These are phyloP conservation scores for Spodoptera picta DNA, from an alignment of 2,888 invertebrate species.

Conservation along the genomic window DNA sequence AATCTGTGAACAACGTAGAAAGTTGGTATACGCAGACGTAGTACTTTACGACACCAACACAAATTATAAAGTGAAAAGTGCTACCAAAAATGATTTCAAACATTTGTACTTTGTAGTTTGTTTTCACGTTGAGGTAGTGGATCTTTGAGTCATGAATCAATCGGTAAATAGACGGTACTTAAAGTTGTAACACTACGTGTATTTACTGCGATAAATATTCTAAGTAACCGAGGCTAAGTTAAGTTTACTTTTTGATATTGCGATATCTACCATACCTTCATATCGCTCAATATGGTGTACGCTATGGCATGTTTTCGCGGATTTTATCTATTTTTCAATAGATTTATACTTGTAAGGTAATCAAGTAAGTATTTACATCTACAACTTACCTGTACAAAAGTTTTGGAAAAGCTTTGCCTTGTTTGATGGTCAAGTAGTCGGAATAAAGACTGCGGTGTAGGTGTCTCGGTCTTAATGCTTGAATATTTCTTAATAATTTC, in stretches of 20 bases:
- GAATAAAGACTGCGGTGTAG: too few relatives aligned
- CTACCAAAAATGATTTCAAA: slow-evolving; percentile 28
- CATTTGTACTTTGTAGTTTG: slow-evolving; percentile 45
- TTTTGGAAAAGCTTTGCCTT: slow-evolving; percentile 13
- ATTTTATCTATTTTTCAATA: slow-evolving; percentile 54
- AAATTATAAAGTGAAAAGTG: slow-evolving; percentile 33
- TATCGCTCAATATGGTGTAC: slow-evolving; percentile 54
- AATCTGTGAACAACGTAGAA: neutral
- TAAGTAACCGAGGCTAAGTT: slow-evolving; percentile 73
- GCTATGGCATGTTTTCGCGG: slow-evolving; percentile 56
- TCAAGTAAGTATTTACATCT: slow-evolving; percentile 20
- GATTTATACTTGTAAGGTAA: slow-evolving; percentile 46
- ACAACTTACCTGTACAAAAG: slow-evolving; percentile 21
- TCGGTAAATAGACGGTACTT: slow-evolving; percentile 55
- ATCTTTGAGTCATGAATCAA: slow-evolving; percentile 59
- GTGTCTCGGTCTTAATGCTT: too few relatives aligned
- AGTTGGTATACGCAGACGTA: neutral
- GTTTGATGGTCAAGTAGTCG: too few relatives aligned
- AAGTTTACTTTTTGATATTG: slow-evolving; percentile 80
- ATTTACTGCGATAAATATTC: slow-evolving; percentile 67
- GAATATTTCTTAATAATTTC: too few relatives aligned
- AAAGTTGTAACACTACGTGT: slow-evolving; percentile 52
- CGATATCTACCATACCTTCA: slow-evolving; percentile 53
- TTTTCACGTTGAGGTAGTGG: slow-evolving; percentile 42
- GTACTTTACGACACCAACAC: slow-evolving; percentile 2